phyloP scores from a whole-genome alignment of 2,888 invertebrate genomes.

The Ochropacha duplaris region DNA sequence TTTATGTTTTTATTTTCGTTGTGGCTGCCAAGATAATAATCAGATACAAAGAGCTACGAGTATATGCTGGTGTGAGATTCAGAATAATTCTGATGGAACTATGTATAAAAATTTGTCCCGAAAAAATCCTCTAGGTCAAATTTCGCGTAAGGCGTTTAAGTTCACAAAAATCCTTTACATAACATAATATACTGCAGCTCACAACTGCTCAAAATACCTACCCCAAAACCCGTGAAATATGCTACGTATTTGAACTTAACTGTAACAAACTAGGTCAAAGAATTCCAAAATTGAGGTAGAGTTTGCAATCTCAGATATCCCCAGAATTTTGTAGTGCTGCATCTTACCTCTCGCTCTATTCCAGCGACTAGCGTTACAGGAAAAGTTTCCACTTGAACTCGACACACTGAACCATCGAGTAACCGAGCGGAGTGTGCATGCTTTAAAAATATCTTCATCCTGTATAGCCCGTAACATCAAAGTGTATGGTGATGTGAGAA shows the following conservation, averaged over 20 bases:
- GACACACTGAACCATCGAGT: conserved; percentile 28
- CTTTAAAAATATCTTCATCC: conserved; percentile 42
- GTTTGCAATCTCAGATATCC: neutral
- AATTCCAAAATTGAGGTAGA: neutral
- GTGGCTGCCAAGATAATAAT: neutral
- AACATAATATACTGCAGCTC: neutral
- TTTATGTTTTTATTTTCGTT: neutral
- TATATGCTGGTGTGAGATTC: neutral
- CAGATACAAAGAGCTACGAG: neutral
- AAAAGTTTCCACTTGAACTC: conserved; percentile 18
- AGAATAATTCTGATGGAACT: neutral
- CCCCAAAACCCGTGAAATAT: neutral
- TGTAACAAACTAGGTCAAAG: neutral
- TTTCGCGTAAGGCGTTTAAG: too few species aligned
- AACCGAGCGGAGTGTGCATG: conserved; percentile 34
- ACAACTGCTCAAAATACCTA: neutral
- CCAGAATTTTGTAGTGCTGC: neutral
- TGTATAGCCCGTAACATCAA: conserved; percentile 26
- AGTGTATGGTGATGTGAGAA: conserved; percentile 10
- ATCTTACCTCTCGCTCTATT: neutral
- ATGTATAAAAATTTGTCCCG: too few species aligned
- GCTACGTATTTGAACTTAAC: neutral
- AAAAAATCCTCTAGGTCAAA: too few species aligned
- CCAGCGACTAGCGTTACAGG: neutral
- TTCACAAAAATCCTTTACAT: too few species aligned